Evolutionary conservation across 1,140 invertebrate species (phyloP).

Genomic region (Rhizoglyphus robini): DNA sequence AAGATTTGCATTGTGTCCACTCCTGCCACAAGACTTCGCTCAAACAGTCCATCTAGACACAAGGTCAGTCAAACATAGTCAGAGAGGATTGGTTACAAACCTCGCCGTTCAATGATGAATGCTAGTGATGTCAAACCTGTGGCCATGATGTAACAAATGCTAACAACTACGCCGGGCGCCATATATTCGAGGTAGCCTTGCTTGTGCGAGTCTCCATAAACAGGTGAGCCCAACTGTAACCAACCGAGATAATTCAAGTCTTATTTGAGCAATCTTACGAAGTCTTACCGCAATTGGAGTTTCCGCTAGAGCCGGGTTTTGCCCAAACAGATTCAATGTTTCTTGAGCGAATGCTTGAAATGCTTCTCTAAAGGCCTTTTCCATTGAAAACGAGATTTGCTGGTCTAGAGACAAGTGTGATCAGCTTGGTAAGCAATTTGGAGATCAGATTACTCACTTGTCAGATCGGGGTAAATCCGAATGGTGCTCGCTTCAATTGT

Average conservation of each 20-base stretch:
- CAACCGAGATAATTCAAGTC: neutral
- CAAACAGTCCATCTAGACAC: slow-evolving; percentile 62
- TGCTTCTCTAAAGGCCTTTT: slow-evolving; percentile 56
- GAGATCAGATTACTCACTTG: slow-evolving; percentile 46
- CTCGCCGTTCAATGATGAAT: slow-evolving; percentile 73
- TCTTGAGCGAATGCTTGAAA: slow-evolving; percentile 60
- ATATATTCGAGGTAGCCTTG: slow-evolving; percentile 90
- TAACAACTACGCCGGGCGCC: slow-evolving; percentile 76
- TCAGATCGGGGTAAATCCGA: slow-evolving; percentile 74
- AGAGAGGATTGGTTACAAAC: too few species aligned
- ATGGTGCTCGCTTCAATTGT: slow-evolving; percentile 67
- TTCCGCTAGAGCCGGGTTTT: slow-evolving; percentile 51
- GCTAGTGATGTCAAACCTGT: slow-evolving; percentile 80
- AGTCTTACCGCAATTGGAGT: slow-evolving; percentile 44
- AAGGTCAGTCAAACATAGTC: too few species aligned
- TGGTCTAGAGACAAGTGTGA: slow-evolving; percentile 52
- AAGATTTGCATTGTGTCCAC: slow-evolving; percentile 77
- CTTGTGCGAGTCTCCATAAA: slow-evolving; percentile 62
- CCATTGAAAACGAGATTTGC: slow-evolving; percentile 62
- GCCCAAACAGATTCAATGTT: slow-evolving; percentile 50
- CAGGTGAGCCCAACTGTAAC: slow-evolving; percentile 45
- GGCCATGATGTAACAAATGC: slow-evolving; percentile 91
- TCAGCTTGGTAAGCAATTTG: too few species aligned
- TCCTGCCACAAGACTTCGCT: slow-evolving; percentile 58
- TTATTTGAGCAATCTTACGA: neutral